Evolutionary conservation across 2,113 vertebrate genomes (phyloP).

Genomic region (Eolophus roseicapilla): DNA sequence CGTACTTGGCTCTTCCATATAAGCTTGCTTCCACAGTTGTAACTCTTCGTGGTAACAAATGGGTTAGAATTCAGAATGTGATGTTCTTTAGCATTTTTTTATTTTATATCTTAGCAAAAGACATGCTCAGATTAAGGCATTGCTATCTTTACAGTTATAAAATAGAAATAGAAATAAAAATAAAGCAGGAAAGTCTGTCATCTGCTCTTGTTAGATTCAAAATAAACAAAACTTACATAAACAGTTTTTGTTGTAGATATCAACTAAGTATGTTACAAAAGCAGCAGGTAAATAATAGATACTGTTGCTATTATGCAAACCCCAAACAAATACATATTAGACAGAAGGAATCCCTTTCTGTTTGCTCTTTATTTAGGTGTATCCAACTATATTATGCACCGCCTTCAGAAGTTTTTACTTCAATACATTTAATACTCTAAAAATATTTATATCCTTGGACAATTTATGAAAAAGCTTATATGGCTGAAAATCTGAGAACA

Average conservation of each 20-base stretch:
- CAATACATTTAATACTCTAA: neutral
- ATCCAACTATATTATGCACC: neutral
- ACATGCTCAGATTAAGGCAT: neutral
- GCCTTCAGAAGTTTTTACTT: neutral
- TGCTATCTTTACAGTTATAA: neutral
- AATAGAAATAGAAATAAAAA: neutral
- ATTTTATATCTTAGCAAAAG: neutral
- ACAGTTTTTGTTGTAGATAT: neutral
- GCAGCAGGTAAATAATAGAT: neutral
- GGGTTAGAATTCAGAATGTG: neutral
- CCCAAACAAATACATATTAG: neutral
- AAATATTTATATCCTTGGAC: neutral
- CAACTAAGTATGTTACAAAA: neutral
- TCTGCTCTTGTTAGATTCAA: neutral
- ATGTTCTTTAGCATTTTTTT: neutral
- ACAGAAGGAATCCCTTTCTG: neutral
- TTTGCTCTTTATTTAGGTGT: neutral
- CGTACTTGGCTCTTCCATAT: neutral
- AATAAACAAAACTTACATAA: neutral
- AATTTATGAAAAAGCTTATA: neutral
- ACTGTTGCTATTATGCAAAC: neutral
- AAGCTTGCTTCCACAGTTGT: neutral
- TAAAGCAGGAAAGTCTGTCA: neutral
- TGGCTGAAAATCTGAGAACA: neutral
- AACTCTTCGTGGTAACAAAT: neutral